Base-by-base conservation (phyloP, 2,797 vertebrate species). In the Smutsia gigantea region DNA sequence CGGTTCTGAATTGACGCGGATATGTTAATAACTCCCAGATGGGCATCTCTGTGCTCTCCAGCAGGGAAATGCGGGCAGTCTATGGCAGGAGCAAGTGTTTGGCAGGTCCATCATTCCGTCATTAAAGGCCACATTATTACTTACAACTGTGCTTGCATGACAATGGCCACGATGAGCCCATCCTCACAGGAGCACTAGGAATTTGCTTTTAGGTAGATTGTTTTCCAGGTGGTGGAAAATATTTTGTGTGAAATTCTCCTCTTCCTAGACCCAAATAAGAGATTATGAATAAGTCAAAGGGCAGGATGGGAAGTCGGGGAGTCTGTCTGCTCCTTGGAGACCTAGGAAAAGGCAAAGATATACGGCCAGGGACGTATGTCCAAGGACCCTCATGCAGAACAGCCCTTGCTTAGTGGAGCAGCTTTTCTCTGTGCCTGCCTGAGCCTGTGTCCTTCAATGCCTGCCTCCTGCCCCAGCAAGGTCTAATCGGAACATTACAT, bases 51-150 rank as follows among this genome's bases (percentile, higher is more conserved):
- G 99, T 98, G 99, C 98, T 99, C 98, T 99, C 98, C 98, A 98
- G 98, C 98, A 98, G 99, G 99, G 99, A 99, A 99, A 99, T 97
- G 99, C 99, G 99, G 98, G 98, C 99, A 98, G 99, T 99, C 98
- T 99, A 99, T 98, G 99, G 99, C 99, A 99, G 99, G 98, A 99
- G 99, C 99, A 97, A 99, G 99, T 99, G 99, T 99, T 99, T 99
- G 99, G 99, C 99, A 99, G 99, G 99, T 99, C 99, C 99, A 99
- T 99, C 99, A 99, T 99, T 99, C 99, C 99, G 99, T 99, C 99
- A 99, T 99, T 99, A 99, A 99, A 99, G 99, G 99, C 99, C 99
- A 99, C 99, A 99, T 99, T 99, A 99, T 99, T 99, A 99, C 99
- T 99, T 99, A 99, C 99, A 99, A 99, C 99, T 98, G 98, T 97